Base-by-base conservation (phyloP, 2,113 vertebrate genomes). In the Bothrops jararaca region DNA sequence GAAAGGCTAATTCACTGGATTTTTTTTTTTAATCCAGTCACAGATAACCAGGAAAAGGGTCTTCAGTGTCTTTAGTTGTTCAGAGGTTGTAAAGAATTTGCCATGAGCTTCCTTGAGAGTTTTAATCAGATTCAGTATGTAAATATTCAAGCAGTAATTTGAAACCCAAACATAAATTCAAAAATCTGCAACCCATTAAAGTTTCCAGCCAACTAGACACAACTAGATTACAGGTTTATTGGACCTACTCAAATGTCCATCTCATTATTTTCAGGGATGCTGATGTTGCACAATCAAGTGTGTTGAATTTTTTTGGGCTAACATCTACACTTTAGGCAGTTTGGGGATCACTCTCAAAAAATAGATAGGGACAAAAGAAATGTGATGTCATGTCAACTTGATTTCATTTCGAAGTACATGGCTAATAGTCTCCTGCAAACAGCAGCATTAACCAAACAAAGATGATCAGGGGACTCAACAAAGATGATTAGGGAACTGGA, bases 1-100 rank as follows among this genome's bases (percentile, higher is more conserved):
- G 94, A 96, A 96, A 95, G 94, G 94, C 92, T 97, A 95, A 97
- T 97, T 97, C 96, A 93, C 91, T 88, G 86, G 90, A 56, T 42
- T 54, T 92, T 2, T 56, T 56, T 56, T 39, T 94, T 94, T 94
- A 95, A 94, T 90, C 92, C 95, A 94, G 92, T 92, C 94, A 92
- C 50, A 95, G 95, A 95, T 95, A 96, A 96, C 96, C 95, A 95
- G 48, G 94, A 87, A 91, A 90, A 13, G 88, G 96, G 48, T 50
- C 48, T 95, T 96, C 96, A 97, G 23, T 86, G 92, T 92, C 94
- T 96, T 92, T 91, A 95, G 95, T 92, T 95, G 88, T 90, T 96
- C 93, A 90, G 60, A 91, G 89, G 92, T 95, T 90, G 69, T 24
- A 64, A 86, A 85, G 87, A 91, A 96, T 95, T 94, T 93, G 85